A percentile compares a stretch with the other conserved stretches of the same genome.
These are phyloP conservation scores for Anarsia innoxiella DNA, from an alignment of 2,888 invertebrate species.

Conservation along the genomic window DNA sequence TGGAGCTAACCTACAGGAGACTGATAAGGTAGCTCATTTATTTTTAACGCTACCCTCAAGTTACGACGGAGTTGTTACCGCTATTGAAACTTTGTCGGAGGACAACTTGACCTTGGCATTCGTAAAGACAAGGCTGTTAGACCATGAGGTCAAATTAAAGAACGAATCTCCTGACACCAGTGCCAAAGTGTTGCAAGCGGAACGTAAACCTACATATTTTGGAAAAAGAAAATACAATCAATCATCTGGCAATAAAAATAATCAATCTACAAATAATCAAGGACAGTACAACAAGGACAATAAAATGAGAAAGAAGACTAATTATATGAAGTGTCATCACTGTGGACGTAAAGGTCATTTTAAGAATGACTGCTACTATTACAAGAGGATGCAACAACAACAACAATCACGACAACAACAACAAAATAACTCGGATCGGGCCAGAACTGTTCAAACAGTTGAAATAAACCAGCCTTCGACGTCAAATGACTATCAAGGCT, in stretches of 20 bases:
- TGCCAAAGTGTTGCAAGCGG: constrained; percentile 25
- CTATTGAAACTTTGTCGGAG: constrained; percentile 22
- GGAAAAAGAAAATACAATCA: too few species aligned
- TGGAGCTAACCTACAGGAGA: constrained; percentile 36
- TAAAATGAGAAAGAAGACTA: not conserved
- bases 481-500: constrained; percentile 8
- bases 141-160: constrained; percentile 21
- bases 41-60: too few species aligned
- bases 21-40: constrained; percentile 33
- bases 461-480: constrained; percentile 11
- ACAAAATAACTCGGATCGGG: constrained; percentile 4
- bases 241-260: too few species aligned
- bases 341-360: constrained; percentile 31
- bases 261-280: not conserved
- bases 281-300: not conserved
- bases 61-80: constrained; percentile 38
- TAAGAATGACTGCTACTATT: constrained; percentile 28
- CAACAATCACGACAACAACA: too few species aligned
- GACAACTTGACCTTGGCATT: too few species aligned
- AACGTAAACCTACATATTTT: constrained; percentile 10
- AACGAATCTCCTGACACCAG: constrained; percentile 23
- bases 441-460: constrained; percentile 18
- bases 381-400: constrained; percentile 15
- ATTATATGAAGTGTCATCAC: constrained; percentile 25
- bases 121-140: constrained; percentile 31